Conservation (phyloP, 2,797 vertebrate species). For the Limnodromus scolopaceus region DNA sequence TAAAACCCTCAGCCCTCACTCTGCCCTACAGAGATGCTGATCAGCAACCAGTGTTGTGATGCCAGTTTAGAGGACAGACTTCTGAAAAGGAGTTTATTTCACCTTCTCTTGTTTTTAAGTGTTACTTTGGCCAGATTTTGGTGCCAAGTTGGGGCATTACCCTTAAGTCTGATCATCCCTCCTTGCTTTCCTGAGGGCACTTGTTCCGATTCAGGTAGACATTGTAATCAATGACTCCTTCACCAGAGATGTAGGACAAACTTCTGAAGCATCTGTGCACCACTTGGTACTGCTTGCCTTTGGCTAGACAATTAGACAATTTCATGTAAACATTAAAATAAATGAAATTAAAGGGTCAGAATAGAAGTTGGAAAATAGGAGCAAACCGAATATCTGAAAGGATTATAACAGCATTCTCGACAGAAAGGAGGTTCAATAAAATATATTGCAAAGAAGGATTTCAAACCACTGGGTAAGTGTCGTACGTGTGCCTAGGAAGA, state of each 20-base stretch:
- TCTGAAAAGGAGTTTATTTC: neutral
- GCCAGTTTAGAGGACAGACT: neutral
- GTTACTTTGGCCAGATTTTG: neutral
- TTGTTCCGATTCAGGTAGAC: neutral
- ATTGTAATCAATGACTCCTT: neutral
- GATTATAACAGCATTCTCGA: neutral
- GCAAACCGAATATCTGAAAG: neutral
- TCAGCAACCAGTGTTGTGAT: neutral
- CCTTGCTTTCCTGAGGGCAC: neutral
- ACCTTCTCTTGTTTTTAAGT: neutral
- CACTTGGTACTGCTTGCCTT: accelerated
- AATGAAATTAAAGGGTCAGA: neutral
- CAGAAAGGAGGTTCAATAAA: neutral
- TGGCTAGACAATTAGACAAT: neutral
- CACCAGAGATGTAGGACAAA: neutral
- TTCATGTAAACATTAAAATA: neutral
- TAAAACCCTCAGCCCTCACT: neutral
- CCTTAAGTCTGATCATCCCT: neutral
- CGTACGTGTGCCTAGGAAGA: neutral
- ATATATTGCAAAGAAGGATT: neutral
- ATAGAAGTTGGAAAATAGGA: neutral
- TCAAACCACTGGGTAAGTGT: neutral
- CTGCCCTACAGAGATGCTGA: neutral
- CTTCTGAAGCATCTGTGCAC: neutral
- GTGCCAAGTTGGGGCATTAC: neutral